phyloP scores from a whole-genome alignment of 2,888 invertebrate genomes.

The Taphrorychus bicolor region DNA sequence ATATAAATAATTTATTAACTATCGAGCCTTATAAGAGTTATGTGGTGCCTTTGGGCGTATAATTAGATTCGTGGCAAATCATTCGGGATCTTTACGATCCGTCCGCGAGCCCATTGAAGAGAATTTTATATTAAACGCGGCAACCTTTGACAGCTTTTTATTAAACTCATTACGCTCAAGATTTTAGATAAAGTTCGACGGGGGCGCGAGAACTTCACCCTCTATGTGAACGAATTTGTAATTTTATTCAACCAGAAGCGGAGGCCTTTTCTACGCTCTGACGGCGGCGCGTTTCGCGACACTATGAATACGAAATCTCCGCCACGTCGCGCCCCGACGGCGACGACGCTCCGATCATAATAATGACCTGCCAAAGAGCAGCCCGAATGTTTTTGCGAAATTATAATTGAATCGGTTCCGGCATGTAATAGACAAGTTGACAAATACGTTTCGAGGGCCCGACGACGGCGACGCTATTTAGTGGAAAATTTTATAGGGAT shows the following conservation, averaged over 20 bases:
- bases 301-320: conserved; percentile 42
- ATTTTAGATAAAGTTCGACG: conserved; percentile 31
- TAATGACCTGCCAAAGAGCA: conserved; percentile 45
- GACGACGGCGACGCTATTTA: conserved; percentile 8
- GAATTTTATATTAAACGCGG: conserved; percentile 30
- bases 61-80: background rate
- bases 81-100: background rate
- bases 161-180: conserved; percentile 39
- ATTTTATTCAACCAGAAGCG: conserved; percentile 41
- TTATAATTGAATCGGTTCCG: conserved; percentile 42
- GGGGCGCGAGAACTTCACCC: conserved; percentile 19
- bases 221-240: conserved; percentile 27
- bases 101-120: background rate
- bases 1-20: no score
- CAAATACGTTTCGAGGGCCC: conserved; percentile 26
- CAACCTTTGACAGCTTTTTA: conserved; percentile 41
- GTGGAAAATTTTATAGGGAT: conserved; percentile 2
- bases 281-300: conserved; percentile 32
- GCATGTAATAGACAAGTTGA: conserved; percentile 38
- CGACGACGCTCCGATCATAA: conserved; percentile 46
- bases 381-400: conserved; percentile 42
- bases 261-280: conserved; percentile 25
- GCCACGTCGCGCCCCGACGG: conserved; percentile 38
- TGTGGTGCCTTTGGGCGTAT: background rate
- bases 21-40: background rate